These are phyloP conservation scores for Polyploca ridens DNA, from an alignment of 2,888 invertebrate genomes.

Conservation along the genomic window DNA sequence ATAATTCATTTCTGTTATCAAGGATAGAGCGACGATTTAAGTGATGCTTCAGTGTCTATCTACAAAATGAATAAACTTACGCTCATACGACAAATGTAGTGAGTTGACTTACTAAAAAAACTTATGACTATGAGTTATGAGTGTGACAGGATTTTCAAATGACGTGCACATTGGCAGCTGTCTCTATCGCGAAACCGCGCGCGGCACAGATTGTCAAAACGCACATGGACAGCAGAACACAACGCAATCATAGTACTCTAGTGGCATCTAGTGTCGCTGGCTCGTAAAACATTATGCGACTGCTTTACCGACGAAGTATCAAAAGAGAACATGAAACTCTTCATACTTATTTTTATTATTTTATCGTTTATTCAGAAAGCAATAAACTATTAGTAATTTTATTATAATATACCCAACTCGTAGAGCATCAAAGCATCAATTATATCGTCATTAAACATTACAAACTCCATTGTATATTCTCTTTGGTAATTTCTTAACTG, in stretches of 20 bases:
- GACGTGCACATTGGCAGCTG: conserved; percentile 62
- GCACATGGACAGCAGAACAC: conserved; percentile 23
- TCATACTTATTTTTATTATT: too few relatives aligned
- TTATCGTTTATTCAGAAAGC: too few relatives aligned
- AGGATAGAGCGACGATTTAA: background rate
- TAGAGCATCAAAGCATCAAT: background rate
- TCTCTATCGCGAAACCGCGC: conserved; percentile 50
- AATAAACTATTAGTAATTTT: too few relatives aligned
- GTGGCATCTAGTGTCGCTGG: conserved; percentile 52
- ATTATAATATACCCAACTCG: too few relatives aligned
- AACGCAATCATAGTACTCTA: conserved; percentile 9
- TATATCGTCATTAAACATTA: background rate
- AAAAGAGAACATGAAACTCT: background rate
- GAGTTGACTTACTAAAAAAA: conserved; percentile 1
- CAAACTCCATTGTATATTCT: too few relatives aligned
- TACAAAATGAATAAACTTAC: conserved; percentile 41
- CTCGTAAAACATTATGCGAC: conserved; percentile 23
- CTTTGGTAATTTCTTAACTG: background rate
- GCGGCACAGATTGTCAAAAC: conserved; percentile 46
- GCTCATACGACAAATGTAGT: conserved; percentile 41
- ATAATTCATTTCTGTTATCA: conserved; percentile 24
- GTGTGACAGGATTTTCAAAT: conserved; percentile 40
- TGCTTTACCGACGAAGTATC: conserved; percentile 54
- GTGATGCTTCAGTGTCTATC: conserved; percentile 26
- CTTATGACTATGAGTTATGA: too few relatives aligned